These are phyloP conservation scores for Chionoecetes opilio DNA, from an alignment of 1,140 invertebrate genomes.

Conservation along the genomic window DNA sequence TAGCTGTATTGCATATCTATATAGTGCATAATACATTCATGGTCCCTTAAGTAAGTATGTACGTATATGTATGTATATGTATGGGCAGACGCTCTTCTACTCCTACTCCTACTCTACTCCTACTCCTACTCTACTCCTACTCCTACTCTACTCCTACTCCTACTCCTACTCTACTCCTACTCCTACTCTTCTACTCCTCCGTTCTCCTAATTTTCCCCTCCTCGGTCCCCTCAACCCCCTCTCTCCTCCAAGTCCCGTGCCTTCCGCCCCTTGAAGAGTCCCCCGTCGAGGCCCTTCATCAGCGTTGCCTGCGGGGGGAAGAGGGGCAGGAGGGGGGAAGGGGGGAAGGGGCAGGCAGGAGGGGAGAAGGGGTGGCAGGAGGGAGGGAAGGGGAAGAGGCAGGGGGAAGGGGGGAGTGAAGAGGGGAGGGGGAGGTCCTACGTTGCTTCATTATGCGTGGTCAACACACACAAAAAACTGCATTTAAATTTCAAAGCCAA, in stretches of 20 bases:
- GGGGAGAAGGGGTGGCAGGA: not conserved
- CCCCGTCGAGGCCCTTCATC: not conserved
- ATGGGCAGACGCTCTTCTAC: not conserved
- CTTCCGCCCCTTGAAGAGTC: not conserved
- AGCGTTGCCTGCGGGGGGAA: not conserved
- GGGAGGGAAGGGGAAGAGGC: not conserved
- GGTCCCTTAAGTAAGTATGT: too few relatives aligned
- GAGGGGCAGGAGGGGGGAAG: too few relatives aligned
- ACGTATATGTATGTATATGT: not conserved
- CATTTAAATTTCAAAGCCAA: constrained; percentile 30
- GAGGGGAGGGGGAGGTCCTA: not conserved
- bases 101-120: not conserved
- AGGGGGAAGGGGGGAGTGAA: too few relatives aligned
- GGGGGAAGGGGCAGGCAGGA: too few relatives aligned
- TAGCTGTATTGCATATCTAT: too few relatives aligned
- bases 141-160: not conserved
- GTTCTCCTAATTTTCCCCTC: not conserved
- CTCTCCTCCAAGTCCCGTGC: not conserved
- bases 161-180: not conserved
- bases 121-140: not conserved
- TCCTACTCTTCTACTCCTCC: not conserved
- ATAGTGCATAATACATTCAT: too few relatives aligned
- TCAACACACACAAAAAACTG: constrained; percentile 17
- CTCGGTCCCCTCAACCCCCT: not conserved
- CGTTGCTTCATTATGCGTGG: constrained; percentile 17